phyloP scores from a whole-genome alignment of 1,140 invertebrate species.

The Pseudomyrmex cubaensis region DNA sequence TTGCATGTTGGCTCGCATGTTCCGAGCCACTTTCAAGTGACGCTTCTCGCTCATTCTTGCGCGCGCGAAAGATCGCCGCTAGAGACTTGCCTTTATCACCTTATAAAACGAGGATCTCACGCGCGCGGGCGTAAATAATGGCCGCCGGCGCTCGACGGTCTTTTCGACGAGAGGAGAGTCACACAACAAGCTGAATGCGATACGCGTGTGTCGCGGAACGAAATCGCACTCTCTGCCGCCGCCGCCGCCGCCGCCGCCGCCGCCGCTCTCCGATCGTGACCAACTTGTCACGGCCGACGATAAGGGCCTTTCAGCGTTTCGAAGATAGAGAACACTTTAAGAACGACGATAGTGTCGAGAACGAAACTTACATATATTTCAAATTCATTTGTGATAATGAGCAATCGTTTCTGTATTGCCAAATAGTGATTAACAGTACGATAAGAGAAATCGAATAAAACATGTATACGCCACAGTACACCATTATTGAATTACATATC shows the following conservation, averaged over 20 bases:
- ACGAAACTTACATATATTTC: neutral
- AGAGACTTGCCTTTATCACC: conserved; percentile 70
- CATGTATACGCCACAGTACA: neutral
- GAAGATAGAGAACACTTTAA: neutral
- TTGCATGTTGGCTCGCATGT: conserved; percentile 53
- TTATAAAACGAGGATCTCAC: conserved; percentile 71
- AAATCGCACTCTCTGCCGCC: conserved; percentile 30
- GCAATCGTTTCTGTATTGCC: neutral
- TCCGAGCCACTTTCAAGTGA: conserved; percentile 51
- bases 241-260: neutral
- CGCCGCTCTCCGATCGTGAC: neutral
- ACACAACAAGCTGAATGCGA: conserved; percentile 25
- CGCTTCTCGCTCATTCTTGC: conserved; percentile 48
- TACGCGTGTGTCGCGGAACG: conserved; percentile 31
- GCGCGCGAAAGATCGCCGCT: conserved; percentile 9
- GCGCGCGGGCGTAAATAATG: conserved; percentile 66
- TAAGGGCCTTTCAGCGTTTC: conserved; percentile 22
- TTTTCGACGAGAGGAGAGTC: neutral
- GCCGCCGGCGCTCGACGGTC: conserved; percentile 29
- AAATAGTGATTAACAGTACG: neutral
- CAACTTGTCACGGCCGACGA: conserved; percentile 6
- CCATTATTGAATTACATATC: neutral
- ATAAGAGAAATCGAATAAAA: neutral
- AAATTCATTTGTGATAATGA: neutral
- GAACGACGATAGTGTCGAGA: neutral